Base-by-base conservation (phyloP, 2,888 invertebrate genomes). In the Acronicta aceris region DNA sequence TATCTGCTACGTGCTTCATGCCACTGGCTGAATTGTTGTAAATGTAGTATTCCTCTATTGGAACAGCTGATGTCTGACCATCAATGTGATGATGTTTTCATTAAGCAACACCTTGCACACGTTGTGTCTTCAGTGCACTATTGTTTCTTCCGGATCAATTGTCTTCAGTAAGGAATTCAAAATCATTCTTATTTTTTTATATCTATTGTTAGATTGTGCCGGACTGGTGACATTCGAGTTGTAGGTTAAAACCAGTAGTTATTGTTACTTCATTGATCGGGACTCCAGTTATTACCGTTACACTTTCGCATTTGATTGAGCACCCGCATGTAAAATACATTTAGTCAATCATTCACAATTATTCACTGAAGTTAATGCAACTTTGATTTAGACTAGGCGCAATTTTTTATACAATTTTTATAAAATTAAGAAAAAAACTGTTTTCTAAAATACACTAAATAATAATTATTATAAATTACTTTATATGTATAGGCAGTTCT, bases 331-430 rank as follows among this genome's bases (percentile, higher is more conserved):
- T 10, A 30, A 30, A 30, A 8, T 27, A 25, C 5, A 1, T 27
- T 27, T 27, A 1, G 7, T 30, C 7, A 27, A 27, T 27, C 7
- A 27, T 27, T 27, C 17, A 17, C 41, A 17, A 21, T 45, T 43
- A 17, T 12, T 16, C 30, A 30, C 16, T 41, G 13, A 45, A 36
- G 9, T 36, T 50, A 40, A 42, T 8, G n/a, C 17, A 47, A 62
- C 56, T 56, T n/a, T 16, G 16, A 30, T 15, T 16, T 27, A 61
- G 50, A 47, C 47, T 55, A 8, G 33, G 42, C 55, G 63, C 51
- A 27, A 15, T 30, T 27, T 38, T 45, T 0, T 8, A 10, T 12
- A n/a, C n/a, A n/a, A n/a, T n/a, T n/a, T 4, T 21, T 21, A 21
- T 21, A 3, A 21, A 21, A 21, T 21, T 3, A 21, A 21, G 21